Base-by-base conservation (phyloP, 2,797 vertebrate genomes). In the Sylvia borin region DNA sequence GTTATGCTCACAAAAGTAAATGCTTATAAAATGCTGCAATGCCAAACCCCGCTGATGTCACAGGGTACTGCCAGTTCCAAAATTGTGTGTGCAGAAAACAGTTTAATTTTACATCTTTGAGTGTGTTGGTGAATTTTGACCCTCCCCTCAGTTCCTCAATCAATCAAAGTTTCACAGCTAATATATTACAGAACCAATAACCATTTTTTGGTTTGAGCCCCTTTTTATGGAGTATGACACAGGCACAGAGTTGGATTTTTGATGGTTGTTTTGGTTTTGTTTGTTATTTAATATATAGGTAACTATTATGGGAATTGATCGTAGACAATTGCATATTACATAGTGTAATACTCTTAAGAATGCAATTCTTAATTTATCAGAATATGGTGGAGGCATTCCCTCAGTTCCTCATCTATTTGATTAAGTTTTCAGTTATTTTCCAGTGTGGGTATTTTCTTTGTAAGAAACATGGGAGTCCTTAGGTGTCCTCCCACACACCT, bases 361-460 rank as follows among this genome's bases (percentile, higher is more conserved):
- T 50, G 24, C 25, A 84, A 21, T 38, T 27, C 24, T 67, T 84
- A 61, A 87, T 90, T 89, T 74, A 48, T 73, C 62, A 79, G 55
- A 61, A 47, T 47, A 26, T 67, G 45, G 48, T 79, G 45, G 60
- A 85, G 57, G 17, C 53, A 85, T 87, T 89, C 27, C 34, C 34
- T 53, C 12, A 53, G 29, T 79, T 88, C 55, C 19, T 88, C 19
- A 73, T 87, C 47, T 82, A 8, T 71, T 83, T 77, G 68, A 74
- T 87, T 88, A 90, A 40, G 65, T 55, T 89, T 85, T 87, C 65
- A 40, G 48, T 91, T 5, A 27, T 92, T 87, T 95, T 93, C 21
- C 34, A 57, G 45, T 71, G 20, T 85, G 64, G 74, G 13, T 74
- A 60, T 89, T 90, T 93, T 57, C 74, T 87, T 95, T 76, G 64